A percentile compares a stretch with the other conserved stretches of the same genome.
Evolutionary conservation across 2,797 vertebrate species (phyloP).

Genomic region (Calcarius lapponicus): DNA sequence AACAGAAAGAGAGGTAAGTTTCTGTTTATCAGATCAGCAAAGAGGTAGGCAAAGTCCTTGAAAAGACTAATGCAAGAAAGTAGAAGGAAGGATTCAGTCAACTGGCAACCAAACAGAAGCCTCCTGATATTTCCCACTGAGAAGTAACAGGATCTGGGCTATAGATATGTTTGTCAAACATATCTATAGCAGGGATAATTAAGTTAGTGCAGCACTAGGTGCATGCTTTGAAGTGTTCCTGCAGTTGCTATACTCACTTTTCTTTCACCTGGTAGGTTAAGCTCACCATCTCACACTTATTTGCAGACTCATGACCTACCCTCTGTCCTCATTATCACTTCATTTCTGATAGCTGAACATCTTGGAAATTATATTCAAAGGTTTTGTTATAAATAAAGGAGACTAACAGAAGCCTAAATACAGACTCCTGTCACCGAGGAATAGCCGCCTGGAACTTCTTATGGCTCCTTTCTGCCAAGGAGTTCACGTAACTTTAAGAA

Average conservation of each 20-base stretch:
- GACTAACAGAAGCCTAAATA: conserved; percentile 15
- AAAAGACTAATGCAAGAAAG: conserved; percentile 59
- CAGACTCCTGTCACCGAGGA: background rate
- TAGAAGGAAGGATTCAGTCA: conserved; percentile 69
- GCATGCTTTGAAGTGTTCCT: conserved; percentile 71
- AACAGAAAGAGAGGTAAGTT: background rate
- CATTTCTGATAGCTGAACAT: conserved; percentile 39
- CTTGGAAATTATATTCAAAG: conserved; percentile 50
- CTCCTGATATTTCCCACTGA: conserved; percentile 61
- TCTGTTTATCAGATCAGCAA: background rate
- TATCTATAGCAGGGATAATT: conserved; percentile 78
- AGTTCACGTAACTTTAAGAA: background rate
- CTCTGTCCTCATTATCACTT: conserved; percentile 75
- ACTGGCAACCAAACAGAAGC: conserved; percentile 65
- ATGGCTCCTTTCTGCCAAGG: background rate
- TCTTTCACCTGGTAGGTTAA: conserved; percentile 75
- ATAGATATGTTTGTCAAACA: conserved; percentile 70
- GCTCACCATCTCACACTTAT: conserved; percentile 71
- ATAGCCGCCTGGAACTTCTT: background rate
- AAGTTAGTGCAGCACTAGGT: conserved; percentile 71
- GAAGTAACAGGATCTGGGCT: conserved; percentile 74
- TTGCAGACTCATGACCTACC: conserved; percentile 69
- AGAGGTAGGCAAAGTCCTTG: conserved; percentile 40
- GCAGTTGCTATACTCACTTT: conserved; percentile 73
- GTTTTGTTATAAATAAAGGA: conserved; percentile 43